phyloP scores from a whole-genome alignment of 2,888 invertebrate species.

The Xylocampa areola region DNA sequence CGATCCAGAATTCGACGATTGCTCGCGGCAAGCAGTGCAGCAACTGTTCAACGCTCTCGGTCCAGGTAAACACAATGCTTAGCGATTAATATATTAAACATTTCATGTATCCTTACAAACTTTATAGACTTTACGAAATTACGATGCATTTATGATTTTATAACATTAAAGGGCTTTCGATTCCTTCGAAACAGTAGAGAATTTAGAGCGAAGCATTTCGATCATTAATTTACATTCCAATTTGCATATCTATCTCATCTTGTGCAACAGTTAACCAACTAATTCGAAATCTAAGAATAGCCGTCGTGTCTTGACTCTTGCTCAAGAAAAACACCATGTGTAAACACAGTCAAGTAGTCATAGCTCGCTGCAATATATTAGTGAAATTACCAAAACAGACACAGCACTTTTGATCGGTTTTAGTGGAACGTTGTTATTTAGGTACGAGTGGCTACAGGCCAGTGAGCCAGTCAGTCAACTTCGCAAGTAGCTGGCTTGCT shows the following conservation, averaged over 20 bases:
- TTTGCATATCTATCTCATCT: constrained; percentile 32
- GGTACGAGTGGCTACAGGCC: constrained; percentile 39
- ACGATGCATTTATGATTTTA: too few relatives aligned
- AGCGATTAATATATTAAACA: neutral
- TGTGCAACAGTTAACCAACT: constrained; percentile 28
- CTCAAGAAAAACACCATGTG: constrained; percentile 42
- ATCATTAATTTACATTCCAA: constrained; percentile 20
- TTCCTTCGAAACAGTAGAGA: neutral
- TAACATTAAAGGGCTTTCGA: neutral
- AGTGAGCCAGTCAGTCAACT: constrained; percentile 65
- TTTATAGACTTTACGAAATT: too few relatives aligned
- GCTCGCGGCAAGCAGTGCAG: constrained; percentile 92
- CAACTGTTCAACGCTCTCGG: constrained; percentile 91
- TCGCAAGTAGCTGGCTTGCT: constrained; percentile 67
- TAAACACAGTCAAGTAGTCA: constrained; percentile 24
- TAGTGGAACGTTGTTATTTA: constrained; percentile 47
- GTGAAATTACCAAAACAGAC: constrained; percentile 45
- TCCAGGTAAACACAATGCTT: constrained; percentile 76
- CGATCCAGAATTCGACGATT: constrained; percentile 91
- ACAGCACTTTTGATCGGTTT: constrained; percentile 44
- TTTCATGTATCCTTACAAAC: too few relatives aligned
- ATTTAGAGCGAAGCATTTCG: neutral
- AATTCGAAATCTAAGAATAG: constrained; percentile 26
- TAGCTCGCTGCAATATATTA: constrained; percentile 41
- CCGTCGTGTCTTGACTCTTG: constrained; percentile 36